Conservation (phyloP, 1,140 invertebrate species). For the Bradynema listronoti region DNA sequence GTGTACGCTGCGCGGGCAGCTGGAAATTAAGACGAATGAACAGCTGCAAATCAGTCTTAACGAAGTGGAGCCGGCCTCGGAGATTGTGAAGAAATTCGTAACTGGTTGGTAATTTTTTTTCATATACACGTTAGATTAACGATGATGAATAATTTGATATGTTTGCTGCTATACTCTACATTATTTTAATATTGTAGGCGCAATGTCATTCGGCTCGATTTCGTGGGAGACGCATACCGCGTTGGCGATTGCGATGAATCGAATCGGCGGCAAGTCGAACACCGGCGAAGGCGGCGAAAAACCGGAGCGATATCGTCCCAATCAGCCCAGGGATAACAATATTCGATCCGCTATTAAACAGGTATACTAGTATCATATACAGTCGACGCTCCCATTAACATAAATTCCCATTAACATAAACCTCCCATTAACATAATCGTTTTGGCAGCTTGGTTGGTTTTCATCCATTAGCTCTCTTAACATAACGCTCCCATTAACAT, state of each 20-base stretch:
- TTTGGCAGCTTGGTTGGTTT: no score
- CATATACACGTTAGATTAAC: neutral
- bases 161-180: no score
- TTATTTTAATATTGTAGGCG: constrained; percentile 64
- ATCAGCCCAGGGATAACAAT: constrained; percentile 69
- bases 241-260: constrained; percentile 92
- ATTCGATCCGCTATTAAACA: constrained; percentile 69
- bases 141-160: constrained; percentile 13
- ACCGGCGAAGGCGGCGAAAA: constrained; percentile 86
- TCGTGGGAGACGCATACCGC: constrained; percentile 87
- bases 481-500: no score
- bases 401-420: no score
- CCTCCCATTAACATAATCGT: no score
- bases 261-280: constrained; percentile 87
- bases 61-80: constrained; percentile 80
- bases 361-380: no score
- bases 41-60: constrained; percentile 69
- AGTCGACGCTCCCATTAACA: no score
- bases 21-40: constrained; percentile 72
- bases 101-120: constrained; percentile 40
- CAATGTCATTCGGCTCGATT: constrained; percentile 88
- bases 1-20: constrained; percentile 84
- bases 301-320: constrained; percentile 71
- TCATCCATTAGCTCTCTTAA: no score
- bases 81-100: constrained; percentile 83